Conservation (phyloP, 37 sponge, comb jelly and placozoan genomes). For the Cladorhizidae sp. region DNA sequence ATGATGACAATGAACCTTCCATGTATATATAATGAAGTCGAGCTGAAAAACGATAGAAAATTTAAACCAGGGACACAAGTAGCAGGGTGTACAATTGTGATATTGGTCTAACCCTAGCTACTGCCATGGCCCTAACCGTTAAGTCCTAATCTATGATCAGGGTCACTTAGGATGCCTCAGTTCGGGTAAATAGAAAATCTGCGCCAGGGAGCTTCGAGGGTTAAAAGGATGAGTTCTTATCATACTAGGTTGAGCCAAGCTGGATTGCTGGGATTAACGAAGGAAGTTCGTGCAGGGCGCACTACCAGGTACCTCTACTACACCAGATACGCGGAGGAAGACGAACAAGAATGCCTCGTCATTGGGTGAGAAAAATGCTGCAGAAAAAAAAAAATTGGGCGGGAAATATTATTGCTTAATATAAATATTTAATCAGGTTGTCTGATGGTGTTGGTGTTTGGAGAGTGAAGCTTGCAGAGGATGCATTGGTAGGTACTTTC, state of each 20-base stretch:
- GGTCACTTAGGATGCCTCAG: too few species aligned
- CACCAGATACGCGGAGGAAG: slow-evolving; percentile 23
- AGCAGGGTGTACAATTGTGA: too few species aligned
- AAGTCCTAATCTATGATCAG: too few species aligned
- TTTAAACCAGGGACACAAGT: too few species aligned
- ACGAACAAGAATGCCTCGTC: not conserved
- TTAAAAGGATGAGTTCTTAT: too few species aligned
- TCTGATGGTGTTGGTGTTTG: slow-evolving; percentile 43
- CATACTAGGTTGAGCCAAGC: not conserved
- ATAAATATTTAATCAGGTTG: not conserved
- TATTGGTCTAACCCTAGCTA: too few species aligned
- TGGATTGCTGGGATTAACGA: slow-evolving; percentile 6
- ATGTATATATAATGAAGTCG: too few species aligned
- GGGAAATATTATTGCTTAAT: not conserved
- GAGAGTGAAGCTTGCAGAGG: slow-evolving; percentile 25
- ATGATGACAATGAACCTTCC: too few species aligned
- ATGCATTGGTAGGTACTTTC: slow-evolving; percentile 29
- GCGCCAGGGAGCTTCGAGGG: too few species aligned
- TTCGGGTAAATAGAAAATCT: too few species aligned
- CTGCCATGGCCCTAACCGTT: too few species aligned
- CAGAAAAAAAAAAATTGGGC: not conserved
- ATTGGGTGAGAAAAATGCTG: slow-evolving; percentile 23
- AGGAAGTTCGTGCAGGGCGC: not conserved
- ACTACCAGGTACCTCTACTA: slow-evolving; percentile 11
- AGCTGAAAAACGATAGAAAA: too few species aligned